Evolutionary conservation across 2,113 vertebrate species (phyloP), one percentile per base, ranked within the genome.

Genomic region (Callionymus lyra): DNA sequence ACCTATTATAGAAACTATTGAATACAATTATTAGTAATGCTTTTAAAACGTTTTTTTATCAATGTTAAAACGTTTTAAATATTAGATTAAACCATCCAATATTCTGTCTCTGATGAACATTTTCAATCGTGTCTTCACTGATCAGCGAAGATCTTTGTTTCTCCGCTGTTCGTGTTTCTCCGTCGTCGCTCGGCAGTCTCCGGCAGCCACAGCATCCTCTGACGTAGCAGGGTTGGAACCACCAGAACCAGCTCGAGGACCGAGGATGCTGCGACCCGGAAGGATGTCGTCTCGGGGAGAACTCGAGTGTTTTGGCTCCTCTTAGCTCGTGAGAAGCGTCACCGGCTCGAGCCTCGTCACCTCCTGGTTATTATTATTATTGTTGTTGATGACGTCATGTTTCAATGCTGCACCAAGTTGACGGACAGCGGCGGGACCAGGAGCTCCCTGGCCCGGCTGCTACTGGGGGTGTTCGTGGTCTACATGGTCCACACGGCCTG

Each of bases 401-500:
- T 84, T 38, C 78, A 81, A 16, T 86, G 84, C 35, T 76, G 16
- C 50, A 68, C 73, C 6, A 82, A 84, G 31, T 47, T 71, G 0
- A 67, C 55, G 16, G 75, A 72, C n/a, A 43, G 76, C 53, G 52
- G 70, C 12, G 47, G 32, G 2, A 77, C 68, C 18, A 70, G 69
- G 55, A 90, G 87, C 83, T 90, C 90, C 50, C 73, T 91, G 56
- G 90, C 89, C 19, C 88, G 89, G 69, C 75, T 96, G 70, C 85
- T 90, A 51, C 82, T 95, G 63, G 94, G 93, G 34, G 89, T 95
- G 53, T 92, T 96, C 56, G 84, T 89, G 62, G 89, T 93, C 2
- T 97, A 97, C 48, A 86, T 89, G 80, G 83, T 80, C 39, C 94
- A 97, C 83, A 96, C 91, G 34, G 93, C 89, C 75, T 96, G 94